Conservation (phyloP, 1,140 invertebrate species). For the Dreissena polymorpha region DNA sequence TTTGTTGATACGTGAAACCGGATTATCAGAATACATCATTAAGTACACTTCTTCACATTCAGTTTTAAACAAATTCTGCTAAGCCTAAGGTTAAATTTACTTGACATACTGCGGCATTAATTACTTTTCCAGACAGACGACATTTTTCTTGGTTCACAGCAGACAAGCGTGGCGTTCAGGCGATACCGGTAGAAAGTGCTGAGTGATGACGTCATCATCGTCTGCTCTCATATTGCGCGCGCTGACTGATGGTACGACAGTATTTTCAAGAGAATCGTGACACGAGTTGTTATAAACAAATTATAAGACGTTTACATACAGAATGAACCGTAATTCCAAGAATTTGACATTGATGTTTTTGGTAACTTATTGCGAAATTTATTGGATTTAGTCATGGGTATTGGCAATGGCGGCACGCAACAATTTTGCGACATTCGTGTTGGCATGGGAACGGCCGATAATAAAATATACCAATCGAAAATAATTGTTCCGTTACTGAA, state of each 20-base stretch:
- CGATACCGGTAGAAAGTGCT: constrained; percentile 18
- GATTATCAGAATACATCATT: too few relatives aligned
- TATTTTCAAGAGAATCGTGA: not conserved
- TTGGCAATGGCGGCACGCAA: too few relatives aligned
- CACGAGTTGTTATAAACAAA: not conserved
- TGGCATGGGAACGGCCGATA: too few relatives aligned
- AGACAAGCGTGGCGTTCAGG: constrained; percentile 14
- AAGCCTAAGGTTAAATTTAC: too few relatives aligned
- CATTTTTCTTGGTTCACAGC: not conserved
- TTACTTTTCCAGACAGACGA: not conserved
- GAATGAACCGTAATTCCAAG: not conserved
- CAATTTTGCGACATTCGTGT: too few relatives aligned
- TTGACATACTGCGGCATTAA: not conserved
- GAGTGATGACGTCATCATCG: constrained; percentile 37
- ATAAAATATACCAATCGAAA: too few relatives aligned
- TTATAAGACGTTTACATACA: not conserved
- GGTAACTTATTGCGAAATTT: too few relatives aligned
- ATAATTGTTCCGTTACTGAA: too few relatives aligned
- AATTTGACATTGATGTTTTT: not conserved
- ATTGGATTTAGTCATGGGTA: too few relatives aligned
- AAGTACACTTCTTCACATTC: too few relatives aligned
- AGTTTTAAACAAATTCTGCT: too few relatives aligned
- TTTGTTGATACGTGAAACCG: too few relatives aligned
- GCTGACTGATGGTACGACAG: constrained; percentile 29
- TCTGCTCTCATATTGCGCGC: not conserved